These are phyloP conservation scores for Parazoanthus darwini DNA, from an alignment of 92 coral and sea anemone species.

Conservation along the genomic window DNA sequence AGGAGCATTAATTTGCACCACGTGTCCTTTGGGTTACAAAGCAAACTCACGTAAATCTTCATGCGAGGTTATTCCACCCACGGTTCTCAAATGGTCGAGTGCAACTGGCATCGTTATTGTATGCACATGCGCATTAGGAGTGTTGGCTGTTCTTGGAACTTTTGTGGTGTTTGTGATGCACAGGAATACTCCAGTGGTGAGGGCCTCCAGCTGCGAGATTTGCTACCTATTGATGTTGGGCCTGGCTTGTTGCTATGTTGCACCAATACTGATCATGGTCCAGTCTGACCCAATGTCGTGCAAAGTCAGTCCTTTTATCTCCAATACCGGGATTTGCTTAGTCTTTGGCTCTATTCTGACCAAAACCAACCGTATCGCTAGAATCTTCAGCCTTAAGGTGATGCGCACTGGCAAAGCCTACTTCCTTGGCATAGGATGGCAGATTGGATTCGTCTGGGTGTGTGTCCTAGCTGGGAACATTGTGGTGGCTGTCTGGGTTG, in stretches of 20 bases:
- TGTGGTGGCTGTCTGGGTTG: conserved; percentile 52
- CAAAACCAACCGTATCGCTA: conserved; percentile 83
- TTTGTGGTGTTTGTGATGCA: conserved; percentile 54
- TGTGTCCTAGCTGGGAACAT: conserved; percentile 55
- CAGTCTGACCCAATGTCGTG: conserved; percentile 51
- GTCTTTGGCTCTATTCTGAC: conserved; percentile 75
- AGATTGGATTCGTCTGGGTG: conserved; percentile 53
- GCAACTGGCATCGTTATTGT: conserved; percentile 60
- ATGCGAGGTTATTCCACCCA: conserved; percentile 63
- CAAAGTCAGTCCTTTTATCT: conserved; percentile 61
- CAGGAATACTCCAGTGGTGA: conserved; percentile 71
- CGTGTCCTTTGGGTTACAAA: conserved; percentile 66
- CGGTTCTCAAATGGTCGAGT: conserved; percentile 52
- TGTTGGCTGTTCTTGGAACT: conserved; percentile 49
- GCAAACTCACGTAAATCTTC: conserved; percentile 61
- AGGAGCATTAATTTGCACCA: conserved; percentile 57
- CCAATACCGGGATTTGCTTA: conserved; percentile 60
- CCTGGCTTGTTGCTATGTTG: conserved; percentile 54
- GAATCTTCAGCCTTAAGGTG: conserved; percentile 77
- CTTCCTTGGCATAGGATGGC: conserved; percentile 71
- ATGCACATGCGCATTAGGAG: conserved; percentile 55
- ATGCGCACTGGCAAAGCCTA: conserved; percentile 74
- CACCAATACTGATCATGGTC: conserved; percentile 45
- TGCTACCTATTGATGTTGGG: conserved; percentile 67
- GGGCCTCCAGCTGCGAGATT: conserved; percentile 76